Conservation (phyloP, 2,888 invertebrate species). For the Erebia ligea region DNA sequence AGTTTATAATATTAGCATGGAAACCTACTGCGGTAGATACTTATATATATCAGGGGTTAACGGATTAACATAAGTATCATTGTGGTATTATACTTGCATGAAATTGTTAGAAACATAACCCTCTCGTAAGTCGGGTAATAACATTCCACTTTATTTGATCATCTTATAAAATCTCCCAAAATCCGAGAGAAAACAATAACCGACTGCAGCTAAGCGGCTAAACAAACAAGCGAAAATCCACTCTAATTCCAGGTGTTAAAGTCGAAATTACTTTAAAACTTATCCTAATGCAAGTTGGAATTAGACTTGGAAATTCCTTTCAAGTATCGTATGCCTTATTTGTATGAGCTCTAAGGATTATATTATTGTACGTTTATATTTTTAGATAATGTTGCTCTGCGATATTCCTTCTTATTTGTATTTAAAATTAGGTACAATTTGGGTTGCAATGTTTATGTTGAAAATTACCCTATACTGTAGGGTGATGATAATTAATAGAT, state of each 20-base stretch:
- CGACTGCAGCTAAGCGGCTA: slow-evolving; percentile 51
- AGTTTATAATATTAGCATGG: no score
- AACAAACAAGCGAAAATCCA: slow-evolving; percentile 29
- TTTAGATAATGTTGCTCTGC: slow-evolving; percentile 1
- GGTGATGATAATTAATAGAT: no score
- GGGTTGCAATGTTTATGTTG: neutral
- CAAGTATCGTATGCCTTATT: slow-evolving; percentile 30
- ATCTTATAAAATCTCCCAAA: slow-evolving; percentile 40
- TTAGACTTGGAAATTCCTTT: slow-evolving; percentile 24
- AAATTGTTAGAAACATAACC: neutral
- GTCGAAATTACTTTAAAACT: slow-evolving; percentile 23
- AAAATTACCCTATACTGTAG: neutral
- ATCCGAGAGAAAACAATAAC: slow-evolving; percentile 61
- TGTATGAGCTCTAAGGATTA: slow-evolving; percentile 20
- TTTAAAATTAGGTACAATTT: slow-evolving; percentile 10
- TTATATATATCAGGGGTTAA: no score
- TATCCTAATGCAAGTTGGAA: slow-evolving; percentile 18
- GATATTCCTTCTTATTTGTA: slow-evolving; percentile 25
- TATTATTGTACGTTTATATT: slow-evolving; percentile 7
- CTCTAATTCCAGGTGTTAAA: slow-evolving; percentile 18
- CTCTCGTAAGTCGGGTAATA: slow-evolving; percentile 6
- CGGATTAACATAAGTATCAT: neutral
- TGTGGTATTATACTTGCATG: neutral
- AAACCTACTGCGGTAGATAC: no score
- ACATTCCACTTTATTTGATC: slow-evolving; percentile 16